phyloP scores from a whole-genome alignment of 1,140 invertebrate species.

The Sitodiplosis mosellana region DNA sequence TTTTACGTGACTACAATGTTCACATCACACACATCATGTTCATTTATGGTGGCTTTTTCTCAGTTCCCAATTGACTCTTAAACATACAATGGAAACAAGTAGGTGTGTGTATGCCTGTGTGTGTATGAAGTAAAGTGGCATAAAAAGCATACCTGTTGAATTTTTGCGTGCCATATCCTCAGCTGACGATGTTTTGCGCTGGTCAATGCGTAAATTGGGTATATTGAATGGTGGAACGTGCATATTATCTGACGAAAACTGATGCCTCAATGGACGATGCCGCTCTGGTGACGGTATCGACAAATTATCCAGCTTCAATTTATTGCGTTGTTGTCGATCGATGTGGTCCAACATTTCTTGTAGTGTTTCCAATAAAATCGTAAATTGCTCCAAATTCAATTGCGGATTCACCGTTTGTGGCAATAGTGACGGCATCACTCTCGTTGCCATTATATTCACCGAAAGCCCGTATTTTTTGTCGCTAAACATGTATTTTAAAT shows the following conservation, averaged over 20 bases:
- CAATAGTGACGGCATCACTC: conserved; percentile 79
- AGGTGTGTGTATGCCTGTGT: background rate
- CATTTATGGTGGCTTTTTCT: no score
- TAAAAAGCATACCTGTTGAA: conserved; percentile 37
- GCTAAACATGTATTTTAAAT: no score
- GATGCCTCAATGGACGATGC: conserved; percentile 55
- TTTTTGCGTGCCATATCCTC: conserved; percentile 77
- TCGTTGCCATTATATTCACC: conserved; percentile 80
- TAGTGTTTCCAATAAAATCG: conserved; percentile 63
- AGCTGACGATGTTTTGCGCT: conserved; percentile 69
- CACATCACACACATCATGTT: no score
- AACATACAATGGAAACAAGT: no score
- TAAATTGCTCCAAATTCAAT: conserved; percentile 81
- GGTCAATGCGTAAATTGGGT: conserved; percentile 64
- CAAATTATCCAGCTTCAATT: conserved; percentile 62
- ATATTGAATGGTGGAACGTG: conserved; percentile 67
- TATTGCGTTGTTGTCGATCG: conserved; percentile 70
- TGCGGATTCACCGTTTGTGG: conserved; percentile 84
- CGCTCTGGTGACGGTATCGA: conserved; percentile 54
- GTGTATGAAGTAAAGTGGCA: background rate
- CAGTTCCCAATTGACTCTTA: no score
- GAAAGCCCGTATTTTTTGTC: conserved; percentile 85
- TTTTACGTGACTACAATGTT: no score
- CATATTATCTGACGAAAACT: conserved; percentile 74
- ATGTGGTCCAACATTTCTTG: conserved; percentile 87